These are phyloP conservation scores for Rhinoderma darwinii DNA, from an alignment of 2,113 vertebrate species.

Conservation along the genomic window DNA sequence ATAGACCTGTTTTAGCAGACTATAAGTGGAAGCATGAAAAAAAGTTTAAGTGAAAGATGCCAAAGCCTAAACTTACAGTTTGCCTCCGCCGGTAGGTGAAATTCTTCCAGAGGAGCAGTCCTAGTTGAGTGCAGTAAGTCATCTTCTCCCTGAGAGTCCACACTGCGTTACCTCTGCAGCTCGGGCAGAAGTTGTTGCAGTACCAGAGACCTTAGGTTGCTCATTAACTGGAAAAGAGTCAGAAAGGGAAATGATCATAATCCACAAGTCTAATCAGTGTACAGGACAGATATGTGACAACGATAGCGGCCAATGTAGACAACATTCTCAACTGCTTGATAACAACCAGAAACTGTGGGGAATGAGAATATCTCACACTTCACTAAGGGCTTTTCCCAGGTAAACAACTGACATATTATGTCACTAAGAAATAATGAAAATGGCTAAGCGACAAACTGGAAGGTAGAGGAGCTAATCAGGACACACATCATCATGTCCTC, in stretches of 20 bases:
- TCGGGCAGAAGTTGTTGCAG: constrained; percentile 62
- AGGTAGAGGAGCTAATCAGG: background rate
- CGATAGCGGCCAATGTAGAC: background rate
- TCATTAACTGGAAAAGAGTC: constrained; percentile 77
- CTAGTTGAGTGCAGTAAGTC: constrained; percentile 87
- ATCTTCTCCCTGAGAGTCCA: constrained; percentile 74
- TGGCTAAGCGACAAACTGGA: background rate
- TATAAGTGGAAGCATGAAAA: background rate
- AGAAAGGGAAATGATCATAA: constrained; percentile 28
- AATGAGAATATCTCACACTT: background rate
- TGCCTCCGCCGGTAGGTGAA: constrained; percentile 91
- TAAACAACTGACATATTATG: background rate
- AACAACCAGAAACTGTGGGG: constrained; percentile 7
- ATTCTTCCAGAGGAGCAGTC: constrained; percentile 96
- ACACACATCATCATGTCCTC: background rate
- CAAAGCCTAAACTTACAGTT: constrained; percentile 80
- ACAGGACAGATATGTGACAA: background rate
- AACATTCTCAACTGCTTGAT: background rate
- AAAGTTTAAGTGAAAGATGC: background rate
- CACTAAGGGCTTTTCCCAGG: background rate
- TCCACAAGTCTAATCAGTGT: background rate
- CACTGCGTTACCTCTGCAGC: constrained; percentile 62
- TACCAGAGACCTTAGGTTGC: constrained; percentile 73
- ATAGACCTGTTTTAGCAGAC: too few species aligned
- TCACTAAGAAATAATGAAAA: background rate